phyloP scores from a whole-genome alignment of 1,140 invertebrate genomes.

The Portunus trituberculatus region DNA sequence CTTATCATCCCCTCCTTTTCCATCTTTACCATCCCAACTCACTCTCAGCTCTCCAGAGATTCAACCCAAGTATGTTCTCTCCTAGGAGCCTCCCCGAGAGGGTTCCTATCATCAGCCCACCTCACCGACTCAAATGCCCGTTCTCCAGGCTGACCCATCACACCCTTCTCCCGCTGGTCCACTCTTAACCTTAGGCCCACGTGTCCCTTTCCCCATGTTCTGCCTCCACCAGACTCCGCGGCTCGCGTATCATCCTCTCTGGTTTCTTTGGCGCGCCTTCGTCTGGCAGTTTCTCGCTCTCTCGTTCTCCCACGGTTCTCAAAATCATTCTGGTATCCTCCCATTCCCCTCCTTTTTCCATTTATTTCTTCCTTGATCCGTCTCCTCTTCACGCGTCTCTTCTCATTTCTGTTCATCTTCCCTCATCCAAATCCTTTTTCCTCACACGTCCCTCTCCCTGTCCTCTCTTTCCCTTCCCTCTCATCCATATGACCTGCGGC shows the following conservation, averaged over 20 bases:
- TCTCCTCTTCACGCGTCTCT: not conserved
- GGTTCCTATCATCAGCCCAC: not conserved
- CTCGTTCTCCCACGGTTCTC: slow-evolving; percentile 7
- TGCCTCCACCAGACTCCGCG: not conserved
- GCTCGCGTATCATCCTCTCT: slow-evolving; percentile 4
- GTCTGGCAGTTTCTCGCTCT: not conserved
- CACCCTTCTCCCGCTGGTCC: not conserved
- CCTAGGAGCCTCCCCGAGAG: not conserved
- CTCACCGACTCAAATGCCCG: not conserved
- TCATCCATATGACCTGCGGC: not conserved
- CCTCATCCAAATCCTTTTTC: slow-evolving; percentile 9
- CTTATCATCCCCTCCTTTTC: not conserved
- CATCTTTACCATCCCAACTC: not conserved
- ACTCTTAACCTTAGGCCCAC: not conserved
- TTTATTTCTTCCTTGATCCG: not conserved
- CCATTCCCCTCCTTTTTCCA: not conserved
- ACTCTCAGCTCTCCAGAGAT: not conserved
- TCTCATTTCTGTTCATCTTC: not conserved
- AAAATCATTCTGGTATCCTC: not conserved
- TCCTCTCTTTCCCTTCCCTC: not conserved
- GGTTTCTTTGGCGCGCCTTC: not conserved
- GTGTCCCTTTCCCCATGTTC: not conserved
- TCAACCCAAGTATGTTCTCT: not conserved
- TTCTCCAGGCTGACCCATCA: not conserved
- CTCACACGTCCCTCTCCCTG: slow-evolving; percentile 1